Conservation (phyloP, 2,888 invertebrate species). For the Lamellibrachia columna region DNA sequence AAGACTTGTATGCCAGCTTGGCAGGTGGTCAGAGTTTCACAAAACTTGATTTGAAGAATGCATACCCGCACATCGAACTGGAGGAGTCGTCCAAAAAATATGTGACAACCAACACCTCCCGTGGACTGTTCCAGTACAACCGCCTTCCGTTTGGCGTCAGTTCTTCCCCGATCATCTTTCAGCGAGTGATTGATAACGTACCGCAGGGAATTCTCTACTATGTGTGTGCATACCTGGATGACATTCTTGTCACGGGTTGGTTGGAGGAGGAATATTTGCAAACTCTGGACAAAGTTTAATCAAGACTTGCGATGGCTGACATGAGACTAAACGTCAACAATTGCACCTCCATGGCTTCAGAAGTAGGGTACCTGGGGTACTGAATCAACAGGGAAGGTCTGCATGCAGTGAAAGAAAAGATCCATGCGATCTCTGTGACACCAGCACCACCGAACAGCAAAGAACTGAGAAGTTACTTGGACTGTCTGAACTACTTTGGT, state of each 20-base stretch:
- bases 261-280: neutral
- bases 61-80: neutral
- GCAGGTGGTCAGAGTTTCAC: neutral
- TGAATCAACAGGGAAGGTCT: neutral
- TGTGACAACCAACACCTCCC: neutral
- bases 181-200: neutral
- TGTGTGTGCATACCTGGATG: neutral
- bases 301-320: neutral
- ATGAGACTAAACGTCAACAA: neutral
- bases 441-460: neutral
- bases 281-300: neutral
- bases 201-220: neutral
- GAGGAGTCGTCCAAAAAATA: neutral
- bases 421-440: neutral
- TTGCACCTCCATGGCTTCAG: constrained; percentile 3
- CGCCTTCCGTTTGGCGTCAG: constrained; percentile 7
- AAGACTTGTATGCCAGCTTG: constrained; percentile 18
- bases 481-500: neutral
- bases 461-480: neutral
- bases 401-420: neutral
- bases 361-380: constrained; percentile 16
- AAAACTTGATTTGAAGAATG: neutral
- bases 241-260: neutral
- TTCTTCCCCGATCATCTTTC: neutral
- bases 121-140: neutral